phyloP scores from a whole-genome alignment of 2,888 invertebrate genomes.

The Acleris sparsana region DNA sequence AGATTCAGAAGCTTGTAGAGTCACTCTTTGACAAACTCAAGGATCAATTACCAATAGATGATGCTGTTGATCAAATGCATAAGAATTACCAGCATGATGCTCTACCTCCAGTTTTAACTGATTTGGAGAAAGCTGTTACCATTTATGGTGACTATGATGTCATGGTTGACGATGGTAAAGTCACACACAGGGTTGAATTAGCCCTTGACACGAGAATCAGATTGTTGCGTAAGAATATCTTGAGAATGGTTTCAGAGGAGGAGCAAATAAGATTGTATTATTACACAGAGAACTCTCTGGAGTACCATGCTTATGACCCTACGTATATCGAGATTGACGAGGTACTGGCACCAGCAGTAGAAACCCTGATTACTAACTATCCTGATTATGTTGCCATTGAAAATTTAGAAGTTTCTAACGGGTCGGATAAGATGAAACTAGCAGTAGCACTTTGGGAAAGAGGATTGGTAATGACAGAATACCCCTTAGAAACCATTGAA shows the following conservation, averaged over 20 bases:
- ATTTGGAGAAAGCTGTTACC: constrained; percentile 87
- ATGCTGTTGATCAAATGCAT: constrained; percentile 93
- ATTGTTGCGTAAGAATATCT: constrained; percentile 83
- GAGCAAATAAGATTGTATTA: constrained; percentile 88
- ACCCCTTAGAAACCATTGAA: constrained; percentile 79
- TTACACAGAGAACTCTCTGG: constrained; percentile 91
- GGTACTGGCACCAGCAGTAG: constrained; percentile 87
- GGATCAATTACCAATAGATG: constrained; percentile 87
- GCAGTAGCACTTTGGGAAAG: constrained; percentile 92
- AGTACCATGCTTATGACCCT: constrained; percentile 92
- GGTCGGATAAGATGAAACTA: constrained; percentile 85
- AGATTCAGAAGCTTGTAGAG: constrained; percentile 80
- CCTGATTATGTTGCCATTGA: constrained; percentile 90
- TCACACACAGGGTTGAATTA: constrained; percentile 86
- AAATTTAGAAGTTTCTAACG: constrained; percentile 86
- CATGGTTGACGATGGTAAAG: constrained; percentile 85
- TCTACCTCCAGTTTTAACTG: constrained; percentile 90
- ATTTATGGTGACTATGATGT: constrained; percentile 88
- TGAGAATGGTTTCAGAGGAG: constrained; percentile 86
- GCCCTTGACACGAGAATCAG: constrained; percentile 86
- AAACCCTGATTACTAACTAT: constrained; percentile 88
- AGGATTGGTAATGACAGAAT: constrained; percentile 89
- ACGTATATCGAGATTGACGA: constrained; percentile 87
- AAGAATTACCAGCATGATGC: constrained; percentile 93
- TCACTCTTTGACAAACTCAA: constrained; percentile 84